phyloP scores from a whole-genome alignment of 2,113 vertebrate genomes.

The Phaethon lepturus region DNA sequence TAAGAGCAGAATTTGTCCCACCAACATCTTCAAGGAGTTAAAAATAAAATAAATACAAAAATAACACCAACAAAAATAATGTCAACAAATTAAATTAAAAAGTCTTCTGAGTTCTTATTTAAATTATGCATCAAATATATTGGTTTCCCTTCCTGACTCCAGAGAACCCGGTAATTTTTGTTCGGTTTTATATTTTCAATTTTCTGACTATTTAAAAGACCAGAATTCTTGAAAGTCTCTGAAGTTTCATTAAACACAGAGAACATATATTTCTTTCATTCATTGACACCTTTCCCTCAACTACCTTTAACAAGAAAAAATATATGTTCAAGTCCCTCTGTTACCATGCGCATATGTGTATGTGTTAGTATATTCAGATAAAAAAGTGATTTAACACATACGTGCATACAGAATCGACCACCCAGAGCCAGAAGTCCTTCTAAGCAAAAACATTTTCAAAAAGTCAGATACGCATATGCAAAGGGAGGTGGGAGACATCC shows the following conservation, averaged over 20 bases:
- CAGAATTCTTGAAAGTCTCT: not conserved
- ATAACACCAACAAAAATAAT: not conserved
- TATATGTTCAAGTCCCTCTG: not conserved
- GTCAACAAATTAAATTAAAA: not conserved
- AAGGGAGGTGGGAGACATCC: not conserved
- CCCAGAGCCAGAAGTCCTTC: not conserved
- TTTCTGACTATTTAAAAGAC: not conserved
- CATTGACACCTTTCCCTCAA: not conserved
- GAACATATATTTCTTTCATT: not conserved
- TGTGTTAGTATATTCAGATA: not conserved
- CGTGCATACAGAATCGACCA: rapidly evolving
- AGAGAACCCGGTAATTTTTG: not conserved
- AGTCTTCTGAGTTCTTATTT: not conserved
- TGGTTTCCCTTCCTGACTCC: not conserved
- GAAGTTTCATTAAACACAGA: not conserved
- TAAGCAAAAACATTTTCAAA: not conserved
- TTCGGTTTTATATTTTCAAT: not conserved
- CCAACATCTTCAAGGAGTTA: not conserved
- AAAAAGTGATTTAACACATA: not conserved
- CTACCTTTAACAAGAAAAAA: not conserved
- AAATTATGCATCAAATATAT: not conserved
- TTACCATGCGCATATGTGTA: not conserved
- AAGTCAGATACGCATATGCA: not conserved
- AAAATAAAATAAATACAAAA: not conserved
- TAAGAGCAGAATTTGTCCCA: not conserved